phyloP scores from a whole-genome alignment of 2,888 invertebrate species.

The Yponomeuta malinellus region DNA sequence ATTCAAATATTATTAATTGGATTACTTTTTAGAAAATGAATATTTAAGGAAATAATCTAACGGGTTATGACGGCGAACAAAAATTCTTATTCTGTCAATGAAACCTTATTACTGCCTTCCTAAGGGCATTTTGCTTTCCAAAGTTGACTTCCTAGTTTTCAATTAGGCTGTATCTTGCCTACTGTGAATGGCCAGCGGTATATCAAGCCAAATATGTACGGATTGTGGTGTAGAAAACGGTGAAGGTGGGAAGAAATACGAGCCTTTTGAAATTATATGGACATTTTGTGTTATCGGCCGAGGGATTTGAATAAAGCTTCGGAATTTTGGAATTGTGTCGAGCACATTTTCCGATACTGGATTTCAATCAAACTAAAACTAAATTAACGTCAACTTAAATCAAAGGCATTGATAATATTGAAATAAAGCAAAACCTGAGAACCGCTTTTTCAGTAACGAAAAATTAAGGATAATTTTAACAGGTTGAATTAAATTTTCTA shows the following conservation, averaged over 20 bases:
- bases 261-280: slow-evolving; percentile 9
- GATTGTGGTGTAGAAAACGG: slow-evolving; percentile 4
- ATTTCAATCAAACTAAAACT: no score
- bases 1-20: no score
- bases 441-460: neutral
- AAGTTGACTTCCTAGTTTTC: slow-evolving; percentile 39
- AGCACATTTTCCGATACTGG: no score
- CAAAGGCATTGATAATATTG: no score
- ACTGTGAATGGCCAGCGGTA: slow-evolving; percentile 21
- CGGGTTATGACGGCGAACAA: neutral
- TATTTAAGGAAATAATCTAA: neutral
- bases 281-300: neutral
- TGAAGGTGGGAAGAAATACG: slow-evolving; percentile 6
- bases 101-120: neutral
- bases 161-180: slow-evolving; percentile 30
- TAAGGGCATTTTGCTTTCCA: neutral
- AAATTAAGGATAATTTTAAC: no score
- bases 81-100: neutral
- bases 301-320: neutral
- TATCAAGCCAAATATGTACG: slow-evolving; percentile 23
- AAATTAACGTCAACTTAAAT: no score
- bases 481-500: no score
- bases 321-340: no score
- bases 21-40: no score
- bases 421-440: no score